Evolutionary conservation across 2,888 invertebrate species (phyloP).

Genomic region (Branchipolynoe longqiensis): DNA sequence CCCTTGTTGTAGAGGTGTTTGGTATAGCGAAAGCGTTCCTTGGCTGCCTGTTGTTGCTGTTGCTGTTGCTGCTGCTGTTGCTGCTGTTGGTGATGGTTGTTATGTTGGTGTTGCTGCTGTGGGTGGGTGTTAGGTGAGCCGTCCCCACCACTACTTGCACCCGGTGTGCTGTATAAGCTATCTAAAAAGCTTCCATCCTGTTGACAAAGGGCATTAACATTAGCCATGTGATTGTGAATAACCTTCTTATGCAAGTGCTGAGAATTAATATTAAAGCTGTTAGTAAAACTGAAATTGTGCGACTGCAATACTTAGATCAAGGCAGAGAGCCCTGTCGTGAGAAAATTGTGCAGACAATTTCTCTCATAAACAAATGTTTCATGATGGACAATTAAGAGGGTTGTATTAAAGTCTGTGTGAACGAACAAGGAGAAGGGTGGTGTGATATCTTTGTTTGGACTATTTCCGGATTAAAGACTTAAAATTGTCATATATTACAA

Average conservation of each 20-base stretch:
- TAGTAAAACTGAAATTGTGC: too few relatives aligned
- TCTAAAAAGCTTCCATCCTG: conserved; percentile 39
- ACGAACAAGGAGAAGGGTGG: too few relatives aligned
- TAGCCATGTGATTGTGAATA: too few relatives aligned
- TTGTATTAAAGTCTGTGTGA: too few relatives aligned
- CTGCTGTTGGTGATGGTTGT: neutral
- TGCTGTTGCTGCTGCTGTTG: conserved; percentile 21
- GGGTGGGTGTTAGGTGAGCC: conserved; percentile 6
- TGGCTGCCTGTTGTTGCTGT: conserved; percentile 28
- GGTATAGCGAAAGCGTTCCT: conserved; percentile 45
- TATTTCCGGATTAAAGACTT: too few relatives aligned
- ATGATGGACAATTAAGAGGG: too few relatives aligned
- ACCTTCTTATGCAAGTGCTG: neutral
- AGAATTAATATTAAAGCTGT: neutral
- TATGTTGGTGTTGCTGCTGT: neutral
- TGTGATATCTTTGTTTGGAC: too few relatives aligned
- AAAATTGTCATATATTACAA: too few relatives aligned
- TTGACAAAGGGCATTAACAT: too few relatives aligned
- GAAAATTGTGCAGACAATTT: neutral
- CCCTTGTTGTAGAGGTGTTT: conserved; percentile 23
- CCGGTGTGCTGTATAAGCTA: conserved; percentile 31
- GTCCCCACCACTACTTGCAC: conserved; percentile 30
- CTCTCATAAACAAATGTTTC: too few relatives aligned
- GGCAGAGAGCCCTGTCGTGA: too few relatives aligned
- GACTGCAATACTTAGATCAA: too few relatives aligned